Base-by-base conservation (phyloP, 1,140 invertebrate genomes). In the Drosophila gunungcola region DNA sequence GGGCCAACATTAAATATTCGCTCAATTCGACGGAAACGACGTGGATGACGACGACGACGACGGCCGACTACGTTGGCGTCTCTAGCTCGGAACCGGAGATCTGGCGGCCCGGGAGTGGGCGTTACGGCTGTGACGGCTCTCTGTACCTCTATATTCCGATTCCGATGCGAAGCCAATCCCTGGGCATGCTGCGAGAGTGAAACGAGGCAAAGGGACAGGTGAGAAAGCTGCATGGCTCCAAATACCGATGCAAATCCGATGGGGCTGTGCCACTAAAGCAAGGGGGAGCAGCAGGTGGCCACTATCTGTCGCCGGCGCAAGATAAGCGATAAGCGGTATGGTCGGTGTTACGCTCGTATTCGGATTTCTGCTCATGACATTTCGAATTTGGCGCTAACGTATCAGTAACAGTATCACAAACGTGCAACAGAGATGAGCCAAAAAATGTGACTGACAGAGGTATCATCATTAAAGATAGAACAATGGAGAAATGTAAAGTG, bases 1-100 rank as follows among this genome's bases (percentile, higher is more conserved):
- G 48, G 54, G 69, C 67, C 84, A 86, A 89, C 84, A 89, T 89
- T 84, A 84, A 89, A 74, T 78, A 64, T 45, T 52, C 62, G 42
- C 51, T 45, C 83, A 67, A 53, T 57, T 38, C 27, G 56, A 55
- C 55, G 25, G 48, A 36, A 4, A 42, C 58, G 34, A 54, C 57
- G 48, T 32, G 6, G 42, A 41, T 41, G 60, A 1, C 16, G 16
- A 57, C 21, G 60, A 57, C 21, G 55, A 55, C 38, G 27, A 10
- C 13, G 25, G 36, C 29, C 58, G 45, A 64, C 60, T 25, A 63
- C 58, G 58, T 67, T 67, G 63, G 36, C 64, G 45, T 41, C 43
- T 16, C 48, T 16, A 34, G 29, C 4, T 51, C 29, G 29, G 27
- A 63, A 41, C 57, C 13, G 63, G 57, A 49, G 45, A 64, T 41